Evolutionary conservation across 2,797 vertebrate species (phyloP).

Genomic region (Spinus pinus): DNA sequence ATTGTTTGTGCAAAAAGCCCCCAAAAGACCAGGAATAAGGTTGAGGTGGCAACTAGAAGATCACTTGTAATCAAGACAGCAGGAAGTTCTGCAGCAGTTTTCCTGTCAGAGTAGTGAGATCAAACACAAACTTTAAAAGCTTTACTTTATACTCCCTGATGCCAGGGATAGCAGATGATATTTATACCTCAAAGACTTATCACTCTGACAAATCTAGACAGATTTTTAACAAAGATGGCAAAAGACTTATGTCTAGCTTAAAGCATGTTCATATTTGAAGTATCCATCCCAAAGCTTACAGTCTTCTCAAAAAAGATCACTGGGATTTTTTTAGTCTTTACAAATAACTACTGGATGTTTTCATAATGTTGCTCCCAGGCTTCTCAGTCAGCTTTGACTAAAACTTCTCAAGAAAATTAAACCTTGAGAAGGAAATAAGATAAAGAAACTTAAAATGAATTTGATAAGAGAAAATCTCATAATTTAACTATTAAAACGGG

Average conservation of each 20-base stretch:
- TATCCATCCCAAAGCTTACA: neutral
- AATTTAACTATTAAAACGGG: neutral
- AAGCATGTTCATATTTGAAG: neutral
- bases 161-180: neutral
- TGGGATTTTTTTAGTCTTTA: neutral
- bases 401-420: neutral
- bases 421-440: neutral
- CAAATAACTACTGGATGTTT: neutral
- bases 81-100: neutral
- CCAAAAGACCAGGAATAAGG: neutral
- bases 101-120: neutral
- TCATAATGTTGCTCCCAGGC: neutral
- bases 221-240: conserved; percentile 1
- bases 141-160: neutral
- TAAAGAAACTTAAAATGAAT: neutral
- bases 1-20: accelerated
- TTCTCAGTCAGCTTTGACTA: neutral
- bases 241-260: neutral
- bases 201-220: neutral
- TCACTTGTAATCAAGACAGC: neutral
- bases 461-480: neutral
- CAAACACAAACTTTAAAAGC: neutral
- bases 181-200: neutral
- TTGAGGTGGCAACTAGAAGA: neutral
- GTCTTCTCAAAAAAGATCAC: neutral